Evolutionary conservation across 2,113 vertebrate species (phyloP).

Genomic region (Uria aalge): DNA sequence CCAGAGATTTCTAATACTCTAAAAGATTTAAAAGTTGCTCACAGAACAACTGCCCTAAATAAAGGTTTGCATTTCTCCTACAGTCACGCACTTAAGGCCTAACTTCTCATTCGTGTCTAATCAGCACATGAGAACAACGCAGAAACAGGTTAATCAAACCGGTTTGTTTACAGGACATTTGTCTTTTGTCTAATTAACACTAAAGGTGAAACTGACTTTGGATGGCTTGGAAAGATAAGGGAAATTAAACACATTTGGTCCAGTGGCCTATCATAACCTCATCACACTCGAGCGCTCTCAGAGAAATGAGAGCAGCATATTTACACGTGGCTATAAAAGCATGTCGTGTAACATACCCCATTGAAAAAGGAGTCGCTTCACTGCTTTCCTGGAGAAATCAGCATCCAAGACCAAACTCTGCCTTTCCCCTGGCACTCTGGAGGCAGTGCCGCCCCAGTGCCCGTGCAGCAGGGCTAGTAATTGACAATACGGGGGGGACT

Average conservation of each 20-base stretch:
- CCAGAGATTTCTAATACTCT: not conserved
- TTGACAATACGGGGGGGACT: not conserved
- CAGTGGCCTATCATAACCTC: not conserved
- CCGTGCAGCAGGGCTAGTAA: too few species aligned
- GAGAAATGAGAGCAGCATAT: not conserved
- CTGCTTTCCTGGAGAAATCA: not conserved
- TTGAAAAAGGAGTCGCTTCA: too few species aligned
- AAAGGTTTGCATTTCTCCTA: not conserved
- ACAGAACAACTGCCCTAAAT: not conserved
- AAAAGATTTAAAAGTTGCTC: not conserved
- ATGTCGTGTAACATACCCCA: accelerated
- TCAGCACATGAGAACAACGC: accelerated
- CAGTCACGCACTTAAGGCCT: not conserved
- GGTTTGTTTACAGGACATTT: not conserved
- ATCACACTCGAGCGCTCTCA: not conserved
- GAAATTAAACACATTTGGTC: not conserved
- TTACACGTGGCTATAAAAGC: accelerated
- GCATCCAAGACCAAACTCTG: not conserved
- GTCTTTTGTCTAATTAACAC: not conserved
- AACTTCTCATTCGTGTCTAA: not conserved
- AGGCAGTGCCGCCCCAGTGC: accelerated
- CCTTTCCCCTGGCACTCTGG: too few species aligned
- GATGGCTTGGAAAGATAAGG: not conserved
- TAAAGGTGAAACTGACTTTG: not conserved
- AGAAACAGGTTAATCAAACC: not conserved